phyloP scores from a whole-genome alignment of 1,140 invertebrate species.

The Cyclargus thomasi region DNA sequence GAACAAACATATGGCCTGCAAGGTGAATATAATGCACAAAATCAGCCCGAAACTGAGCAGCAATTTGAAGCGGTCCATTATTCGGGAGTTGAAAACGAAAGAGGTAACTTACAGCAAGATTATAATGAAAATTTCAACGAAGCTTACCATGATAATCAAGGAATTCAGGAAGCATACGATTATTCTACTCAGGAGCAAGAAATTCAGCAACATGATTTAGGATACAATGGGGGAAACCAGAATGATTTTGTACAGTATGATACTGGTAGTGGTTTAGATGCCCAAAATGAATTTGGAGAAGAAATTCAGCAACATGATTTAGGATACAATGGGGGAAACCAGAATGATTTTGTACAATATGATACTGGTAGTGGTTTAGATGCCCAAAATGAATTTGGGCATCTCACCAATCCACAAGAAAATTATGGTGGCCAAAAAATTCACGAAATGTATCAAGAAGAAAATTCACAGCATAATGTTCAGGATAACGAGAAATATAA shows the following conservation, averaged over 20 bases:
- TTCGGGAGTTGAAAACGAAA: neutral
- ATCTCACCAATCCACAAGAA: neutral
- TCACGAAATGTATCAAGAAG: neutral
- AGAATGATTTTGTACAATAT: neutral
- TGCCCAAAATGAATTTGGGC: neutral
- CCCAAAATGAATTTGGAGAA: neutral
- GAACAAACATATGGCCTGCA: neutral
- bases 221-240: neutral
- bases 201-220: neutral
- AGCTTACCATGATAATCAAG: neutral
- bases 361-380: neutral
- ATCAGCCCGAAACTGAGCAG: constrained; percentile 17
- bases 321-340: neutral
- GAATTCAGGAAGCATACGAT: neutral
- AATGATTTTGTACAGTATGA: neutral
- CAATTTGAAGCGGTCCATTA: neutral
- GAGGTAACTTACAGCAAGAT: neutral
- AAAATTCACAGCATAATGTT: neutral
- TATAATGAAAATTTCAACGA: constrained; percentile 3
- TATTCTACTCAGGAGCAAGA: neutral
- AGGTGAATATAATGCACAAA: constrained; percentile 16
- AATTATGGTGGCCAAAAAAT: neutral
- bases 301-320: neutral
- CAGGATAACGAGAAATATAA: neutral
- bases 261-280: neutral